Percentiles rank a stretch among this genome's conserved stretches.
Evolutionary conservation across 2,888 invertebrate genomes (phyloP).

Genomic region (Coremacera marginata): DNA sequence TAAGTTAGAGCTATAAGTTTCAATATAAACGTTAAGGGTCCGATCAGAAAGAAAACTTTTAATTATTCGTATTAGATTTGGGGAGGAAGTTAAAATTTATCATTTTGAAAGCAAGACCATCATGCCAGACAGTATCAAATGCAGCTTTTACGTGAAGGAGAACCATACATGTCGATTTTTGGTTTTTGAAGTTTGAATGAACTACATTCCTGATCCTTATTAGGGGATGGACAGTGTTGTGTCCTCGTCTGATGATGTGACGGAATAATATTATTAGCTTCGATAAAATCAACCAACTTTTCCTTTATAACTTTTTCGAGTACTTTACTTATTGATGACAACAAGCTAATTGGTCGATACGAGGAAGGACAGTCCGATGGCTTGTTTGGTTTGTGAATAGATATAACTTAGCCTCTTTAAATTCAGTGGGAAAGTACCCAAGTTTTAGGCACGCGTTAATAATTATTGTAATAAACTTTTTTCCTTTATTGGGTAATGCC

Average conservation of each 20-base stretch:
- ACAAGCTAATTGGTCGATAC: neutral
- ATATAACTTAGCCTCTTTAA: too few species aligned
- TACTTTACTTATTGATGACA: constrained; percentile 42
- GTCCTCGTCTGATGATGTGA: constrained; percentile 46
- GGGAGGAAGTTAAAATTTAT: constrained; percentile 39
- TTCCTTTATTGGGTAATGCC: too few species aligned
- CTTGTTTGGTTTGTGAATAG: neutral
- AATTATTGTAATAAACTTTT: too few species aligned
- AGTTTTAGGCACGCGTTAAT: too few species aligned
- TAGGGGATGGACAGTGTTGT: constrained; percentile 56
- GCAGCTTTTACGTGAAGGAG: constrained; percentile 59
- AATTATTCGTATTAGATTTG: constrained; percentile 49
- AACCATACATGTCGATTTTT: constrained; percentile 51
- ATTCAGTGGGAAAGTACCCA: too few species aligned
- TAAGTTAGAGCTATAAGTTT: too few species aligned
- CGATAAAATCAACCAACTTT: constrained; percentile 35
- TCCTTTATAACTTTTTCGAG: constrained; percentile 43
- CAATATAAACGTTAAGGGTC: constrained; percentile 33
- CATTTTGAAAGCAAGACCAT: constrained; percentile 48
- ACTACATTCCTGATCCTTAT: constrained; percentile 51
- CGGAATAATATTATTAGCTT: constrained; percentile 33
- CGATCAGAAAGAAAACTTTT: constrained; percentile 23
- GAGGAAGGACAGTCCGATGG: neutral
- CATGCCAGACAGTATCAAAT: constrained; percentile 61
- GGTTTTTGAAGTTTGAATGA: constrained; percentile 49